Conservation (phyloP, 2,797 vertebrate genomes). For the Scomberomorus guttatus region DNA sequence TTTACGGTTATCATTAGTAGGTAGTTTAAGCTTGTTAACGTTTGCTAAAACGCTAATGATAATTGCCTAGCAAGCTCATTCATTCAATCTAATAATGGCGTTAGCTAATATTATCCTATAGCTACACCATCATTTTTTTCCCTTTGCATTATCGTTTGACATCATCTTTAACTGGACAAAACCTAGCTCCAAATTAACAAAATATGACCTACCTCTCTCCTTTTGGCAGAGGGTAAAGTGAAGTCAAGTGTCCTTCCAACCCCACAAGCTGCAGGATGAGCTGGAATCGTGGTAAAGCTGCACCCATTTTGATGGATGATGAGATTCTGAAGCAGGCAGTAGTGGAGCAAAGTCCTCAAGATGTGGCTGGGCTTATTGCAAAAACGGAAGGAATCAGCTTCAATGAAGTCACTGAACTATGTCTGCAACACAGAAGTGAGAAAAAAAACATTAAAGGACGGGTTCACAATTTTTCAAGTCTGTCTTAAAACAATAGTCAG, state of each 20-base stretch:
- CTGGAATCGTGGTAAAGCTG: constrained; percentile 37
- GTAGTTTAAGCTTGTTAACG: background rate
- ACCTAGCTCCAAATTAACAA: background rate
- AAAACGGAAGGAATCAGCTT: constrained; percentile 82
- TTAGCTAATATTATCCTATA: background rate
- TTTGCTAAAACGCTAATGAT: too few relatives aligned
- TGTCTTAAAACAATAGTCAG: too few relatives aligned
- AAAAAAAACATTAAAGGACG: background rate
- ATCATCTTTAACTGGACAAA: background rate
- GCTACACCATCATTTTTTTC: background rate
- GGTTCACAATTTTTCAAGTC: too few relatives aligned
- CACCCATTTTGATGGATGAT: constrained; percentile 86
- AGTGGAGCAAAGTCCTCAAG: constrained; percentile 79
- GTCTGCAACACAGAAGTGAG: constrained; percentile 89
- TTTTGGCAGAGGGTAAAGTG: constrained; percentile 4
- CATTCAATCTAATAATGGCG: background rate
- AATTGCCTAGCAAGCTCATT: background rate
- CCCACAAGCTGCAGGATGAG: constrained; percentile 75
- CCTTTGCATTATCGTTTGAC: background rate
- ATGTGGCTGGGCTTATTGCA: constrained; percentile 72
- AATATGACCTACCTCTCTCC: background rate
- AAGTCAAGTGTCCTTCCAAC: background rate
- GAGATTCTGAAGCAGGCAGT: constrained; percentile 84
- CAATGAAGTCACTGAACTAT: constrained; percentile 82
- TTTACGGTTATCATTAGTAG: background rate